A percentile compares a stretch with the other conserved stretches of the same genome.
These are phyloP conservation scores for Melanogrammus aeglefinus DNA, from an alignment of 2,797 vertebrate genomes.

Conservation along the genomic window DNA sequence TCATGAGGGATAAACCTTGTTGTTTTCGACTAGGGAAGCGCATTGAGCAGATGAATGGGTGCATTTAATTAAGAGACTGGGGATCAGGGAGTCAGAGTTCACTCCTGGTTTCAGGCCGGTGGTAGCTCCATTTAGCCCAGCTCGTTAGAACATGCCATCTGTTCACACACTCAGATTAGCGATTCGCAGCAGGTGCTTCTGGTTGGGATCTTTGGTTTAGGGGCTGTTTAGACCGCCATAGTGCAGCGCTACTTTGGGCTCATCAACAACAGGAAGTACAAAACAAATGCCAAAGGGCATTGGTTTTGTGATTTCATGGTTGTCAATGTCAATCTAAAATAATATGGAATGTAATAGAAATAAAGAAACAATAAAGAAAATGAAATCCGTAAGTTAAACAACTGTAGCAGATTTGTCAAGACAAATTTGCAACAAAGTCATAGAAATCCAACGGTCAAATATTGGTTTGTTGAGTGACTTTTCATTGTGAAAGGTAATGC, in stretches of 20 bases:
- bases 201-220: constrained; percentile 23
- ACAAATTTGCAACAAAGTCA: no score
- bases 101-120: constrained; percentile 54
- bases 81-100: constrained; percentile 66
- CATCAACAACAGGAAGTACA: not conserved
- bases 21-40: constrained; percentile 40
- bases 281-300: not conserved
- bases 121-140: constrained; percentile 68
- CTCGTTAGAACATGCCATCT: constrained; percentile 67
- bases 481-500: not conserved
- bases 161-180: constrained; percentile 65
- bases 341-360: no score
- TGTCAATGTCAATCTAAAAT: not conserved
- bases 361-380: no score
- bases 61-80: constrained; percentile 72
- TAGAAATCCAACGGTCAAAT: no score
- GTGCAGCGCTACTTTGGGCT: not conserved
- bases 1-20: constrained; percentile 32
- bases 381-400: no score
- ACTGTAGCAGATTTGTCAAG: no score
- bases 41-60: constrained; percentile 64
- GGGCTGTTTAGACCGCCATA: constrained; percentile 12
- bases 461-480: not conserved
- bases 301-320: not conserved
- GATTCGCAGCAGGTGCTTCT: constrained; percentile 35